Percentiles rank a stretch among this genome's conserved stretches.
Evolutionary conservation across 1,140 invertebrate genomes (phyloP).

Genomic region (Drosophila bipectinata): DNA sequence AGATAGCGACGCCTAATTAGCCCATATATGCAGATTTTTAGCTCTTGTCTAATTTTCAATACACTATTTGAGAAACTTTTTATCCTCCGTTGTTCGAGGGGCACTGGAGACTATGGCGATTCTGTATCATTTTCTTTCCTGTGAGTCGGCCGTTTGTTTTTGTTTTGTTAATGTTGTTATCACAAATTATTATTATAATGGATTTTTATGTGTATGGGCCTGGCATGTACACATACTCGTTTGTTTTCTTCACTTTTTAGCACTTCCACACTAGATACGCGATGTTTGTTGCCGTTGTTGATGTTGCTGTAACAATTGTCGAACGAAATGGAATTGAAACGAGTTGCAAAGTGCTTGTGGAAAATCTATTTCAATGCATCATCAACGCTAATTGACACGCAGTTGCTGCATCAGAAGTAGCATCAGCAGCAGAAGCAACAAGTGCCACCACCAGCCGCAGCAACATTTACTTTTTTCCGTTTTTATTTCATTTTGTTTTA

Average conservation of each 20-base stretch:
- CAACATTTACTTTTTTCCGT: constrained; percentile 32
- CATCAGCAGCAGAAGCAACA: constrained; percentile 25
- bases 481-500: not conserved
- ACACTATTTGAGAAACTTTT: constrained; percentile 13
- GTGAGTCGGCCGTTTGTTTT: constrained; percentile 22
- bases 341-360: constrained; percentile 48
- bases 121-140: constrained; percentile 40
- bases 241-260: constrained; percentile 63
- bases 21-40: constrained; percentile 57
- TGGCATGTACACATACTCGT: constrained; percentile 28
- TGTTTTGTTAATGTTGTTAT: constrained; percentile 63
- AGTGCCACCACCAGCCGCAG: constrained; percentile 49
- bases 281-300: constrained; percentile 18
- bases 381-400: constrained; percentile 79
- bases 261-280: constrained; percentile 69
- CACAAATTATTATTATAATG: constrained; percentile 52
- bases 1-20: constrained; percentile 61
- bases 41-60: constrained; percentile 27
- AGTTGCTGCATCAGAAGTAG: constrained; percentile 49
- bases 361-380: constrained; percentile 77
- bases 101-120: constrained; percentile 4
- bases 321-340: constrained; percentile 76
- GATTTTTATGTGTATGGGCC: constrained; percentile 23
- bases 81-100: constrained; percentile 26
- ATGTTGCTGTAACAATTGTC: constrained; percentile 52